Base-by-base conservation (phyloP, 2,888 invertebrate genomes). In the Ypsolopha scabrella region DNA sequence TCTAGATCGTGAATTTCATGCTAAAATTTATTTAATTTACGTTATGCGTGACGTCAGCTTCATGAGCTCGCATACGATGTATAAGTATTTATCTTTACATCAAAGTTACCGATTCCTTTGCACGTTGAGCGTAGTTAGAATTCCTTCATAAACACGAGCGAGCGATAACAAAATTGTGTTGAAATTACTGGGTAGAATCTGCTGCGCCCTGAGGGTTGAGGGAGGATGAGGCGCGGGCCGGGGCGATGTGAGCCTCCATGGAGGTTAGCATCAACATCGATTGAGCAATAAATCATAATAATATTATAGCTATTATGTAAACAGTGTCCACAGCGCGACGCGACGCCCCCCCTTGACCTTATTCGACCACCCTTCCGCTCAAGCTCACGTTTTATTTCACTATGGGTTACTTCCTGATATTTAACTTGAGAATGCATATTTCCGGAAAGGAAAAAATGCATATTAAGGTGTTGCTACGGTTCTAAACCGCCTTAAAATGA, bases 221-320 rank as follows among this genome's bases (percentile, higher is more conserved):
- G 11, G 46, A n/a, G 44, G 50, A 41, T 37, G 35, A 43, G 36
- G 37, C 8, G 47, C 6, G 14, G 50, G 35, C 11, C 36, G 47
- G 37, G 6, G 37, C 13, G 47, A 14, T 36, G 14, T 6, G 46
- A 14, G 47, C 37, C 13, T 24, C n/a, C 58, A 60, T 24, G 62
- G 65, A 62, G 68, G 65, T 64, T 48, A 48, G 14, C 48, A 39
- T 48, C 48, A 48, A 66, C 75, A 74, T 78, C 80, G 79, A 83
- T 82, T 78, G 72, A 80, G 79, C 66, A 76, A 82, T 81, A 81
- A 82, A 82, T 83, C 80, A 82, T 75, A 74, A 76, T 75, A 75
- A 77, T 77, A 79, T 79, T 78, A 82, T 80, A 76, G 74, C 70
- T 72, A 69, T 73, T 77, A 75, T 72, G 75, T 80, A 80, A 80